Evolutionary conservation across 2,113 vertebrate genomes (phyloP).

Genomic region (Oreocharis arfaki): DNA sequence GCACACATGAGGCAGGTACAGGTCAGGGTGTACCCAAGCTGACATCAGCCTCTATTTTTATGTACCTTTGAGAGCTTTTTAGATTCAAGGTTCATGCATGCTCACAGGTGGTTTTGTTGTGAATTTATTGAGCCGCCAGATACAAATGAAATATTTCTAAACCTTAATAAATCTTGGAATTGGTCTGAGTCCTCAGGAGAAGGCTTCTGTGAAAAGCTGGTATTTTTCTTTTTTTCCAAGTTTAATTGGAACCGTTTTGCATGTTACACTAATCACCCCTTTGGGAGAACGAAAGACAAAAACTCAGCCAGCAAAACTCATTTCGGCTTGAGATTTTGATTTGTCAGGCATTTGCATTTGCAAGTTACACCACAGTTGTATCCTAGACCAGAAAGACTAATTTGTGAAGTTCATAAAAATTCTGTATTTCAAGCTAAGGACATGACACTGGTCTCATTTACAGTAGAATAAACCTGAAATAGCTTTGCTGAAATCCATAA

Average conservation of each 20-base stretch:
- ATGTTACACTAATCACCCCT: constrained; percentile 25
- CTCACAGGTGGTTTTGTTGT: background rate
- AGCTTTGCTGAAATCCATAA: background rate
- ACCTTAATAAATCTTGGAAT: background rate
- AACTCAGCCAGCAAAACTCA: constrained; percentile 32
- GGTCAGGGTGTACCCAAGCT: background rate
- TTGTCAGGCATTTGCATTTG: constrained; percentile 25
- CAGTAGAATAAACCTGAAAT: background rate
- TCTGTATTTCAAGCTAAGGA: background rate
- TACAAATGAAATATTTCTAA: constrained; percentile 1
- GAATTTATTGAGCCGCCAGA: background rate
- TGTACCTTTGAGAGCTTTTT: background rate
- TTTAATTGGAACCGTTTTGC: constrained; percentile 45
- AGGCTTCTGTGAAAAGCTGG: background rate
- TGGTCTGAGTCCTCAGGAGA: background rate
- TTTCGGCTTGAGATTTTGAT: constrained; percentile 37
- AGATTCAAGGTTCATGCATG: background rate
- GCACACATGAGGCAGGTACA: rapidly evolving
- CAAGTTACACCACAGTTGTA: background rate
- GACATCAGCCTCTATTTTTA: background rate
- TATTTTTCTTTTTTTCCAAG: background rate
- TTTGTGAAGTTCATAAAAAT: constrained; percentile 20
- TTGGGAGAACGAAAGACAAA: constrained; percentile 37
- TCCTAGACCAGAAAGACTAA: background rate
- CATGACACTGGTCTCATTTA: background rate